Evolutionary conservation across 1,140 invertebrate genomes (phyloP).

Genomic region (Agrilus planipennis): DNA sequence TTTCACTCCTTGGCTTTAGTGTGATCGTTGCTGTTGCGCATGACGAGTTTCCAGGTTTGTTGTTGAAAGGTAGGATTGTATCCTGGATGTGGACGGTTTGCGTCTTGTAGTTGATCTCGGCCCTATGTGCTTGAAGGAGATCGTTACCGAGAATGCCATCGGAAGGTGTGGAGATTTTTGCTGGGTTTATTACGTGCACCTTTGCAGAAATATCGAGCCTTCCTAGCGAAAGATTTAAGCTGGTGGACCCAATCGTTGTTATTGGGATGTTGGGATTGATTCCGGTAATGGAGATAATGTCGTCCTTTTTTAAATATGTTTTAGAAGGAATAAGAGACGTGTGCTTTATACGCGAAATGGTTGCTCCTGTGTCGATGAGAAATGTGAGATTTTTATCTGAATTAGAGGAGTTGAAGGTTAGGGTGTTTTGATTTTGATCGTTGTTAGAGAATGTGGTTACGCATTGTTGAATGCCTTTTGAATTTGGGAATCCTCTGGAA

Average conservation of each 20-base stretch:
- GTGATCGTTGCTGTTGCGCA: too few relatives aligned
- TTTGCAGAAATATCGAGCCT: background rate
- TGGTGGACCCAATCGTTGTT: too few relatives aligned
- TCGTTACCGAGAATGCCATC: slow-evolving; percentile 3
- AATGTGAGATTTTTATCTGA: slow-evolving; percentile 2
- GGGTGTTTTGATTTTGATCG: background rate
- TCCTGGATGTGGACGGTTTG: background rate
- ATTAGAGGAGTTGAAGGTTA: background rate
- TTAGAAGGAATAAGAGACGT: slow-evolving; percentile 1
- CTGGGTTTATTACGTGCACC: slow-evolving; percentile 1
- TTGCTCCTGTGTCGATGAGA: slow-evolving; percentile 2
- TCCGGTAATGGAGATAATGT: background rate
- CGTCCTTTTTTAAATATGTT: background rate
- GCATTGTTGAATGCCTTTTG: slow-evolving; percentile 4
- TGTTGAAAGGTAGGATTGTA: background rate
- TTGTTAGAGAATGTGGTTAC: background rate
- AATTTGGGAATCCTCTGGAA: slow-evolving; percentile 4
- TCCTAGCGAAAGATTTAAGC: too few relatives aligned
- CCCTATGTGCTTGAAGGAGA: background rate
- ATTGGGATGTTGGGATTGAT: background rate
- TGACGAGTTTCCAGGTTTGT: background rate
- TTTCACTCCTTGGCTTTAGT: background rate
- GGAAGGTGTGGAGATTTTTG: slow-evolving; percentile 3
- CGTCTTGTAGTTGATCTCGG: slow-evolving; percentile 4
- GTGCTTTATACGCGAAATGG: background rate